A percentile compares a stretch with the other conserved stretches of the same genome.
Conservation (phyloP, 2,113 vertebrate species). For the Rhea pennata region DNA sequence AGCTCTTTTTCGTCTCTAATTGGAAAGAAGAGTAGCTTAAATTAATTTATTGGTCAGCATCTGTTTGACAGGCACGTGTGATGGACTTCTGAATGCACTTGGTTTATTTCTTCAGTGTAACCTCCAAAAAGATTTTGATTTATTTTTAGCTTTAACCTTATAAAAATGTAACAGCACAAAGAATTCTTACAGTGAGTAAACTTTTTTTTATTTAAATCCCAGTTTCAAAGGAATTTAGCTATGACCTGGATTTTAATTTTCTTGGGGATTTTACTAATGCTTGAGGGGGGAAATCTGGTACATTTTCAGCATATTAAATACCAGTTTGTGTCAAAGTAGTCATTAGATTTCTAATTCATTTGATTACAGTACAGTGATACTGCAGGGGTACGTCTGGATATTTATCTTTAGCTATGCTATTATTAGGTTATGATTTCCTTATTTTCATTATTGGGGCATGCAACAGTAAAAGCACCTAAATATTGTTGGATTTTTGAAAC, state of each 20-base stretch:
- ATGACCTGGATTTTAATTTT: constrained; percentile 61
- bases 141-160: constrained; percentile 66
- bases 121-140: constrained; percentile 17
- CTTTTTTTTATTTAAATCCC: constrained; percentile 11
- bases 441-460: background rate
- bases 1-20: constrained; percentile 55
- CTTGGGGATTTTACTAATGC: constrained; percentile 60
- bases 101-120: constrained; percentile 23
- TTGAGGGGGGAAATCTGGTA: constrained; percentile 49
- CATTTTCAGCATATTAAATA: constrained; percentile 66
- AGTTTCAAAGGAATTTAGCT: constrained; percentile 60
- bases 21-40: constrained; percentile 32
- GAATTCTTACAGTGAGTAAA: constrained; percentile 46
- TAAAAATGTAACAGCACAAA: constrained; percentile 66
- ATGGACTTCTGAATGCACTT: constrained; percentile 33
- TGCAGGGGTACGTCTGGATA: background rate
- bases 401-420: background rate
- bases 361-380: constrained; percentile 21
- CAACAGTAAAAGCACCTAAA: constrained; percentile 1
- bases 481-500: constrained; percentile 24
- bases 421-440: constrained; percentile 32
- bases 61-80: constrained; percentile 46
- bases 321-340: constrained; percentile 49
- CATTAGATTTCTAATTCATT: constrained; percentile 46
- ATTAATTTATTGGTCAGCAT: constrained; percentile 63